Evolutionary conservation across 2,113 vertebrate species (phyloP), one percentile per base, ranked within the genome.

Genomic region (Miniopterus natalensis): DNA sequence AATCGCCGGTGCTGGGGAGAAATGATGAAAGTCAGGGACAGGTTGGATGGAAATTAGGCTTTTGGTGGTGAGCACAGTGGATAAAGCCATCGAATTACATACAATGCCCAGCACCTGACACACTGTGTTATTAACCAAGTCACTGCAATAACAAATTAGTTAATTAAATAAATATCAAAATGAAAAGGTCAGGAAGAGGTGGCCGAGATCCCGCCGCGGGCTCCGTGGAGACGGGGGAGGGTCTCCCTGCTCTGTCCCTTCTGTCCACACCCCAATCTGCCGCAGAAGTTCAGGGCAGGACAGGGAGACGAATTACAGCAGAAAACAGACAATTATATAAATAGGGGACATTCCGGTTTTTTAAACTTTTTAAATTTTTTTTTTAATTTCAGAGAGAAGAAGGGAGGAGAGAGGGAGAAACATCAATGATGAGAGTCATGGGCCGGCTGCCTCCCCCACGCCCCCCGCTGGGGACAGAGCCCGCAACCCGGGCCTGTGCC

Each of bases 251-350:
- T 40, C 49, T 29, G 20, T 81, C n/a, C 45, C 40, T 21, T 65
- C 87, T 80, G 15, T 59, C 23, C 42, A 51, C 31, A 61, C 1
- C 42, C 0, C 15, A 36, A 8, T 29, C 15, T 59, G 73, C 42
- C 18, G 13, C 5, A 8, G 15, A 80, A 49, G 3, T 21, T 15
- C n/a, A 36, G 0, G 0, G 45, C 1, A 66, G 29, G 2, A 23
- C 9, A 66, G 7, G 18, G 25, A 31, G 18, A 47, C 25, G 25
- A 92, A 53, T 2, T 3, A 47, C 7, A 66, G 29, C 18, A 73
- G 0, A 7, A 85, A 75, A 61, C 17, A 10, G 7, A 36, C 61
- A 13, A 36, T 36, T 36, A 36, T 36, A 2, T 21, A 59, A 71
- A n/a, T 8, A 3, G 4, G 51, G 4, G 11, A 20, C 51, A 53